Conservation (phyloP, 1,140 invertebrate species). For the Cyrtorhinus lividipennis region DNA sequence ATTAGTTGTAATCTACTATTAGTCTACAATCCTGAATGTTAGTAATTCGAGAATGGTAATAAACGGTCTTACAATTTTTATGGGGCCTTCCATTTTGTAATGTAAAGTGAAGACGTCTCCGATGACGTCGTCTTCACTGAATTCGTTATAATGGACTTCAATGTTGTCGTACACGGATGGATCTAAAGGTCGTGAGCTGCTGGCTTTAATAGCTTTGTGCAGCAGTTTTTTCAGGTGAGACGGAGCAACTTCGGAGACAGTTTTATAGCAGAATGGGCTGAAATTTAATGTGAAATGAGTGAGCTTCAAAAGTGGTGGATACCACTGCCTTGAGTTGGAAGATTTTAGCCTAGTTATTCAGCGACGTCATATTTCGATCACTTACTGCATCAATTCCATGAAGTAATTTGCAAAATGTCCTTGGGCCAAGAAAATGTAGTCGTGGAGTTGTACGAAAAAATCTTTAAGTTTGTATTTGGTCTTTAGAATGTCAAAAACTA, state of each 20-base stretch:
- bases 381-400: conserved; percentile 10
- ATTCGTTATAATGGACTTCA: neutral
- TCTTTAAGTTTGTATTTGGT: neutral
- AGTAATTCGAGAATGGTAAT: too few relatives aligned
- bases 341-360: too few relatives aligned
- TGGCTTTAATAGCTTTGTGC: neutral
- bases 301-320: too few relatives aligned
- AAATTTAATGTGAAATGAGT: neutral
- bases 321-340: too few relatives aligned
- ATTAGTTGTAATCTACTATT: too few relatives aligned
- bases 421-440: conserved; percentile 3
- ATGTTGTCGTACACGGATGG: neutral
- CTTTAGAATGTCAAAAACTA: neutral
- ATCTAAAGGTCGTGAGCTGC: neutral
- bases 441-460: neutral
- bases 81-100: conserved; percentile 5
- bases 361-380: too few relatives aligned
- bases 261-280: neutral
- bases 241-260: neutral
- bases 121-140: neutral
- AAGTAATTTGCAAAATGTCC: conserved; percentile 10
- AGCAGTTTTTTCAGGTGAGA: neutral
- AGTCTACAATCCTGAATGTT: too few relatives aligned
- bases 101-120: conserved; percentile 3
- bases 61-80: conserved; percentile 10